Evolutionary conservation across 2,888 invertebrate species (phyloP), one percentile per base, ranked within the genome.

Genomic region (Meliscaeva auricollis): DNA sequence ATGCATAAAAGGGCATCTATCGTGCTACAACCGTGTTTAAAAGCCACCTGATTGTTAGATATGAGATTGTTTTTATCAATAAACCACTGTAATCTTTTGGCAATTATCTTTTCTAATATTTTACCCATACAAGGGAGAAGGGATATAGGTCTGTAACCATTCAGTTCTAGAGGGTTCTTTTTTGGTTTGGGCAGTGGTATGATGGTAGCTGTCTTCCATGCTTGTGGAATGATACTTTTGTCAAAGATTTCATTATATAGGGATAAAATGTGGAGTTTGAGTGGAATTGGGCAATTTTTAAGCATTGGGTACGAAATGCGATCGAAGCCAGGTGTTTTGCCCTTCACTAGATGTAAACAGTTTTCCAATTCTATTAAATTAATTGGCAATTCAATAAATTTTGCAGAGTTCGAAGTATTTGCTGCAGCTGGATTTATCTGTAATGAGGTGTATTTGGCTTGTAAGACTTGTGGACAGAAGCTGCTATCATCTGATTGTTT

Each of bases 21-120:
- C n/a, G n/a, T n/a, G n/a, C n/a, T n/a, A n/a, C n/a, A n/a, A n/a
- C n/a, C n/a, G n/a, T 50, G 26, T 68, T 52, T 52, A 15, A 68
- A 68, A 7, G 68, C 52, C 4, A 68, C 68, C 38, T 68, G 52
- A 3, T 68, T 50, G 13, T 11, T 13, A 11, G 8, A 22, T n/a
- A 52, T 11, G 11, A 44, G 1, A 20, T 68, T 50, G 2, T 50
- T 50, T 13, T 50, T 50, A 0, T 26, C 50, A 1, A 50, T 26
- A 1, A 50, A 52, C 38, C 41, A 68, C 4, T 22, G 26, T 1
- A 41, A 5, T 30, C 62, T 44, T 15, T 17, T 41, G 3, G 68
- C 50, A 15, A 68, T 68, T 3, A 68, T 62, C 17, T 62, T 62
- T 26, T 44, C 44, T 7, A 62, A 11, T 0, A 15, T 13, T 44